Percentiles rank a stretch among this genome's conserved stretches.
These are phyloP conservation scores for Cerastoderma edule DNA, from an alignment of 2,888 invertebrate genomes.

Conservation along the genomic window DNA sequence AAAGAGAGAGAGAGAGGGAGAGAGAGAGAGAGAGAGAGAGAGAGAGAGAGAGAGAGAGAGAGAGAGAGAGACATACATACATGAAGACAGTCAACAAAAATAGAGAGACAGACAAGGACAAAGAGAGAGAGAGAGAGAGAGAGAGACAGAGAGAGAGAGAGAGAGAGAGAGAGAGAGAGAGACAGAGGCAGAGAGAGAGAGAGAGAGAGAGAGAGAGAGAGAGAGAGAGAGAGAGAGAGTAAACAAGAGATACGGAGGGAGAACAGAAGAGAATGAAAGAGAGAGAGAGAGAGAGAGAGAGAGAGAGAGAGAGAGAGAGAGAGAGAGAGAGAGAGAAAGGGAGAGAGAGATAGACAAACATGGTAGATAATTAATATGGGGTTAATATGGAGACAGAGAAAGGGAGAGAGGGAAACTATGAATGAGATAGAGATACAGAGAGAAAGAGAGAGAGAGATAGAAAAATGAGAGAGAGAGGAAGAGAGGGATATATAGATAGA, in stretches of 20 bases:
- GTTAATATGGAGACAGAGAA: too few species aligned
- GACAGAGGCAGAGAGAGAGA: neutral
- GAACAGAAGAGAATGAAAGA: neutral
- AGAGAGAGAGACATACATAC: neutral
- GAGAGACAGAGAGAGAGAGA: slow-evolving; percentile 4
- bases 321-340: slow-evolving; percentile 12
- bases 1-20: slow-evolving; percentile 12
- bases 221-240: neutral
- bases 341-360: too few species aligned
- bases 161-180: slow-evolving; percentile 6
- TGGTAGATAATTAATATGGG: too few species aligned
- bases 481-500: too few species aligned
- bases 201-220: neutral
- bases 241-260: neutral
- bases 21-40: slow-evolving; percentile 18
- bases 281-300: neutral
- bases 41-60: slow-evolving; percentile 17
- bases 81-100: neutral
- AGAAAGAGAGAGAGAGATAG: too few species aligned
- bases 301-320: slow-evolving; percentile 1
- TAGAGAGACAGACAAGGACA: neutral
- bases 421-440: too few species aligned
- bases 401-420: too few species aligned
- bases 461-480: too few species aligned
- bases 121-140: neutral